These are phyloP conservation scores for Apteryx mantelli DNA, from an alignment of 2,113 vertebrate species.

Conservation along the genomic window DNA sequence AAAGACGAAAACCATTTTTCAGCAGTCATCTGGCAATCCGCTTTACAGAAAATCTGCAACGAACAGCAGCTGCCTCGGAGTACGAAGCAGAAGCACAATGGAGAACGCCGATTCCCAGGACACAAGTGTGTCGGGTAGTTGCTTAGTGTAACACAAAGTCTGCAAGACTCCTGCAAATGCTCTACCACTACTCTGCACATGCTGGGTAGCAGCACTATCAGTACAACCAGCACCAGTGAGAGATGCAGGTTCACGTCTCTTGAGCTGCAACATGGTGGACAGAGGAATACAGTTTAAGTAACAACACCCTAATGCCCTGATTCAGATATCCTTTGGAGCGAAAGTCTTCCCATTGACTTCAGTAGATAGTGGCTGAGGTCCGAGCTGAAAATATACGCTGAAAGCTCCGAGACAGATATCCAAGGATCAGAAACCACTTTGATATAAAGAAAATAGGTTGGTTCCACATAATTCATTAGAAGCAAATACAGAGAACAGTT, in stretches of 20 bases:
- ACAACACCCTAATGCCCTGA: accelerated
- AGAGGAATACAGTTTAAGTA: accelerated
- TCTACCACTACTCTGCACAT: background rate
- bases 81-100: accelerated
- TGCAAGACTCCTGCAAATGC: background rate
- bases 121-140: accelerated
- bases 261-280: accelerated
- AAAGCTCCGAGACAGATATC: background rate
- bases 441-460: background rate
- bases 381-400: background rate
- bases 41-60: background rate
- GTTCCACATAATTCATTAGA: background rate
- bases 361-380: background rate
- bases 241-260: background rate
- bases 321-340: background rate
- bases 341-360: background rate
- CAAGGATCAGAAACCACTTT: constrained; percentile 35
- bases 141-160: accelerated
- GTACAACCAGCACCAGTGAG: background rate
- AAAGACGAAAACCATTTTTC: background rate
- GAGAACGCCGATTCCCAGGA: accelerated
- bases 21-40: background rate
- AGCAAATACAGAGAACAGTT: background rate
- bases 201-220: background rate
- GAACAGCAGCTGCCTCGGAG: background rate